These are phyloP conservation scores for Archilochus colubris DNA, from an alignment of 2,113 vertebrate species.

Conservation along the genomic window DNA sequence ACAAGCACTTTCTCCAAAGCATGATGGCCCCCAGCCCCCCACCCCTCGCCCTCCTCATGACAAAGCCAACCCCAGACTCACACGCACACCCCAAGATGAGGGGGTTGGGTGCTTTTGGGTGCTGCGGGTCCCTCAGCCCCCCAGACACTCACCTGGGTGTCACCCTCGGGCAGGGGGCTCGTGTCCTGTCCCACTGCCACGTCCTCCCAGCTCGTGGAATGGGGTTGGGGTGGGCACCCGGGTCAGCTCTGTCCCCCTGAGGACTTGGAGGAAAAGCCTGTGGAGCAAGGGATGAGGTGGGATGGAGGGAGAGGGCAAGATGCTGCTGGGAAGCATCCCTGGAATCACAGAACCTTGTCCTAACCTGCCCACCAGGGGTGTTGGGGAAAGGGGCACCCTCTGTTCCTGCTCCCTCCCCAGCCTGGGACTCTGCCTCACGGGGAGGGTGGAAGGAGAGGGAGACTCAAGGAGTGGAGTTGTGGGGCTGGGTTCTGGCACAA, in stretches of 20 bases:
- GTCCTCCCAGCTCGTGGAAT: not conserved
- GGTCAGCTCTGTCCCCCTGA: not conserved
- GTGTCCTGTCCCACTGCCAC: not conserved
- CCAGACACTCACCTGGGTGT: not conserved
- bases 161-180: not conserved
- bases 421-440: not conserved
- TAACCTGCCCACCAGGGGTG: not conserved
- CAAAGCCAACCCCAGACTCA: slow-evolving; percentile 39
- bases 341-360: not conserved
- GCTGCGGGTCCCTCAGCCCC: not conserved
- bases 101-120: slow-evolving; percentile 12
- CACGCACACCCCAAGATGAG: not conserved
- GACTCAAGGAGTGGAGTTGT: not conserved
- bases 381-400: not conserved
- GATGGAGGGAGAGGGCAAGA: not conserved
- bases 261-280: not conserved
- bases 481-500: not conserved
- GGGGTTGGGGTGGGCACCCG: not conserved
- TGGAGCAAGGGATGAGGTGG: not conserved
- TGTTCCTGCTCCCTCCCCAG: not conserved
- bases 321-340: not conserved
- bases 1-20: slow-evolving; percentile 96
- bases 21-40: slow-evolving; percentile 74
- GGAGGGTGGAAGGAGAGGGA: not conserved
- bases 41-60: slow-evolving; percentile 12